Base-by-base conservation (phyloP, 2,113 vertebrate genomes). In the Ceyx cyanopectus region DNA sequence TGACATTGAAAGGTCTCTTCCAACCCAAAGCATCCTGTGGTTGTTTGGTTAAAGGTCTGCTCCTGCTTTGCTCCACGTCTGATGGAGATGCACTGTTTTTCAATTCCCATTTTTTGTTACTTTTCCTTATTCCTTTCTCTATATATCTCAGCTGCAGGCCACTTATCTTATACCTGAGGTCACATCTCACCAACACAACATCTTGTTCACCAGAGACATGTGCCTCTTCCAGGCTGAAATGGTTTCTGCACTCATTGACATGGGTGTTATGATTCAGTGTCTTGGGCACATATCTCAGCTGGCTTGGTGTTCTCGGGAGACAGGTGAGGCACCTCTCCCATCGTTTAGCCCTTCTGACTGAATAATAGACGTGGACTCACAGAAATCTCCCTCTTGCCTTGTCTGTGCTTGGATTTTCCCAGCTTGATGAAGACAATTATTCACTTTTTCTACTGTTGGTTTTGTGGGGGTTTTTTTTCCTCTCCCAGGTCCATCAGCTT, bases 291-390 rank as follows among this genome's bases (percentile, higher is more conserved):
- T 16, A 10, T 81, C 81, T 67, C 66, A 22, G 5, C 27, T 45
- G 68, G 22, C 9, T 3, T 37, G 27, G 43, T 45, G 23, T 86
- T 91, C 62, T 50, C 75, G 20, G 66, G 51, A 70, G 51, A 19
- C 70, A 48, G 72, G 67, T 86, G 76, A 92, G 63, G 43, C 77
- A 77, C 66, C 14, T 78, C 65, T 89, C 81, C 76, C 58, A 23
- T 12, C 54, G 7, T 62, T 72, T 48, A 29, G n/a, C 45, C 40
- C 53, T 87, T 30, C 70, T 68, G 60, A 34, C 53, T n/a, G n/a
- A 58, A 24, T 7, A 23, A 30, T 78, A 46, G 24, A 22, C 14
- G 20, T 13, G 22, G 19, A 24, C 41, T 41, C 4, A 1, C 17
- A 63, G 57, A 78, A 80, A 23, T 61, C n/a, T 46, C 10, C 7